Percentiles rank a stretch among this genome's conserved stretches.
Evolutionary conservation across 2,888 invertebrate species (phyloP).

Genomic region (Dyspetes luteomarginatus): DNA sequence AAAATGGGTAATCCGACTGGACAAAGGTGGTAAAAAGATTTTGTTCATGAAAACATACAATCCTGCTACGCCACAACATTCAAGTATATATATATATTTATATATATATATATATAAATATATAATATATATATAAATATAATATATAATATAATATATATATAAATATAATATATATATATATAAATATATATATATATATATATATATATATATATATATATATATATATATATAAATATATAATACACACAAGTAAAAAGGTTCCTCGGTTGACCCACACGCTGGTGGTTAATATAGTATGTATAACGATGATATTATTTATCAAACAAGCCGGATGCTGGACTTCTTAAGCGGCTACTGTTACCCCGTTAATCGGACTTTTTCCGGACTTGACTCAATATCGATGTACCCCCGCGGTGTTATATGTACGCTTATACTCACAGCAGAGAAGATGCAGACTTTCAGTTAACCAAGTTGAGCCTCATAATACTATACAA

Average conservation of each 20-base stretch:
- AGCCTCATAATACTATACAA: conserved; percentile 53
- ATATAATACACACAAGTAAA: background rate
- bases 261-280: background rate
- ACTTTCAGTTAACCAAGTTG: conserved; percentile 57
- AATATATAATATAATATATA: no score
- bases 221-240: no score
- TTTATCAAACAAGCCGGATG: conserved; percentile 83
- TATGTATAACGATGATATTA: conserved; percentile 79
- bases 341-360: conserved; percentile 76
- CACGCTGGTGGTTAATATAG: background rate
- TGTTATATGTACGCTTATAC: background rate
- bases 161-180: no score
- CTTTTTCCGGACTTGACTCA: conserved; percentile 69
- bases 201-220: no score
- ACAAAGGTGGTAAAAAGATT: background rate
- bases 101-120: no score
- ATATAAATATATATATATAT: no score
- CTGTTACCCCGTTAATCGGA: conserved; percentile 78
- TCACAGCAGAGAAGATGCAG: background rate
- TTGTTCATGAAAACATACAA: background rate
- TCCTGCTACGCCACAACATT: background rate
- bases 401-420: background rate
- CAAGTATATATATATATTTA: no score
- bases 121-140: no score
- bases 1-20: background rate